These are phyloP conservation scores for Channa striata DNA, from an alignment of 2,797 vertebrate genomes.

Conservation along the genomic window DNA sequence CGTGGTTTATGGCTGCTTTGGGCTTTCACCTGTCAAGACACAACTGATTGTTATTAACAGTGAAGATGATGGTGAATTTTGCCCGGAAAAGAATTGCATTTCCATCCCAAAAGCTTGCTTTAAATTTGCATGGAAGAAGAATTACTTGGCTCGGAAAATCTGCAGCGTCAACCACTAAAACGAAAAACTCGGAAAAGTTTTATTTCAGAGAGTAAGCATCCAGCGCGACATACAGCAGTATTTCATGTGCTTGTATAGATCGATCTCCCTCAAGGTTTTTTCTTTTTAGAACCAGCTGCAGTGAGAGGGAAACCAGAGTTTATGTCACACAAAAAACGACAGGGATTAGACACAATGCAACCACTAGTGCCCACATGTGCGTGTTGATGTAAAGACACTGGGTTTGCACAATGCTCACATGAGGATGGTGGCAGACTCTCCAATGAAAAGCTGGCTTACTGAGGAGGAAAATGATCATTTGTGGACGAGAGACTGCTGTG, in stretches of 20 bases:
- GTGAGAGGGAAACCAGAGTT: background rate
- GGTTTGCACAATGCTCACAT: background rate
- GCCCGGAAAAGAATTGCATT: constrained; percentile 44
- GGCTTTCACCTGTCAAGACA: constrained; percentile 66
- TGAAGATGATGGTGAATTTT: constrained; percentile 62
- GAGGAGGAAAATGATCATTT: constrained; percentile 37
- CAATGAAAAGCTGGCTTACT: constrained; percentile 19
- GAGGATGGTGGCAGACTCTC: background rate
- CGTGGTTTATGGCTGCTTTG: constrained; percentile 68
- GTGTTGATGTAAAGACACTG: background rate
- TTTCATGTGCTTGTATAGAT: constrained; percentile 41
- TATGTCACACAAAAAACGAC: background rate
- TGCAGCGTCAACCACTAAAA: constrained; percentile 55
- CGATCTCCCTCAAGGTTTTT: constrained; percentile 20
- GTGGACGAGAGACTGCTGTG: constrained; percentile 49
- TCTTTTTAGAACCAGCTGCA: constrained; percentile 5
- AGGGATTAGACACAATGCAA: no score
- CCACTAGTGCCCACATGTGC: background rate
- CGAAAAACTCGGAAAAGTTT: constrained; percentile 36
- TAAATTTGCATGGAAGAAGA: constrained; percentile 49
- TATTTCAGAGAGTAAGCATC: constrained; percentile 47
- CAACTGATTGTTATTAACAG: constrained; percentile 72
- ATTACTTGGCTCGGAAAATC: constrained; percentile 43
- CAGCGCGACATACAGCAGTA: constrained; percentile 13
- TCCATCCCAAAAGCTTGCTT: constrained; percentile 37